Percentiles rank a stretch among this genome's conserved stretches.
phyloP scores from a whole-genome alignment of 1,140 invertebrate species.

The Patella vulgata region DNA sequence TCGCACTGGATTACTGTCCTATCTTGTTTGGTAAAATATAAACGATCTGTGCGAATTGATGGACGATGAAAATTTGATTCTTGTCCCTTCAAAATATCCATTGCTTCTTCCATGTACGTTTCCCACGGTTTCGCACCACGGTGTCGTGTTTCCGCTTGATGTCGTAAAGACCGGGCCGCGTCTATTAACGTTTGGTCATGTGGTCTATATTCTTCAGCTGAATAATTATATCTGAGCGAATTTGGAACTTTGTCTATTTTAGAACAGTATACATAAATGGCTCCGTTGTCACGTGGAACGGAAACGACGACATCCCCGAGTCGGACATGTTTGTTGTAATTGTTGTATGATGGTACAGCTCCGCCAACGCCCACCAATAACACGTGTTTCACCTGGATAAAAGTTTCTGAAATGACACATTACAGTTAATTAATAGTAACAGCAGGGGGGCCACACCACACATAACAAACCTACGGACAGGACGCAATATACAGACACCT shows the following conservation, averaged over 20 bases:
- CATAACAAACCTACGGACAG: too few species aligned
- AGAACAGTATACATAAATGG: constrained; percentile 60
- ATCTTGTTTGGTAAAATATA: constrained; percentile 92
- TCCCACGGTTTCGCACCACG: constrained; percentile 63
- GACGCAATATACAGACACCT: too few species aligned
- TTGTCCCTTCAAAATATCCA: constrained; percentile 50
- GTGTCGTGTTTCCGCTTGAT: constrained; percentile 19
- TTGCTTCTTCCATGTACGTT: constrained; percentile 78
- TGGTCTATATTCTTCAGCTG: constrained; percentile 38
- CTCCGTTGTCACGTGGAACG: constrained; percentile 58
- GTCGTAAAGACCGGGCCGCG: constrained; percentile 33
- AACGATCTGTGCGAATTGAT: constrained; percentile 83
- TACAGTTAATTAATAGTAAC: not conserved
- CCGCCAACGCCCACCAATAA: constrained; percentile 96
- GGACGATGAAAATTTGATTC: constrained; percentile 77
- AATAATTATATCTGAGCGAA: constrained; percentile 35
- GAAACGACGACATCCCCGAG: constrained; percentile 96
- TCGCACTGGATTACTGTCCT: constrained; percentile 91
- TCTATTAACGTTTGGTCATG: constrained; percentile 39
- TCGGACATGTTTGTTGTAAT: constrained; percentile 90
- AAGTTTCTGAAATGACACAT: constrained; percentile 51
- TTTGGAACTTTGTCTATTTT: constrained; percentile 28
- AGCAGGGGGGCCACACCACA: not conserved
- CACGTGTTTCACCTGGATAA: constrained; percentile 74
- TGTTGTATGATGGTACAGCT: constrained; percentile 97